These are phyloP conservation scores for Agriopis aurantiaria DNA, from an alignment of 2,888 invertebrate species.

Conservation along the genomic window DNA sequence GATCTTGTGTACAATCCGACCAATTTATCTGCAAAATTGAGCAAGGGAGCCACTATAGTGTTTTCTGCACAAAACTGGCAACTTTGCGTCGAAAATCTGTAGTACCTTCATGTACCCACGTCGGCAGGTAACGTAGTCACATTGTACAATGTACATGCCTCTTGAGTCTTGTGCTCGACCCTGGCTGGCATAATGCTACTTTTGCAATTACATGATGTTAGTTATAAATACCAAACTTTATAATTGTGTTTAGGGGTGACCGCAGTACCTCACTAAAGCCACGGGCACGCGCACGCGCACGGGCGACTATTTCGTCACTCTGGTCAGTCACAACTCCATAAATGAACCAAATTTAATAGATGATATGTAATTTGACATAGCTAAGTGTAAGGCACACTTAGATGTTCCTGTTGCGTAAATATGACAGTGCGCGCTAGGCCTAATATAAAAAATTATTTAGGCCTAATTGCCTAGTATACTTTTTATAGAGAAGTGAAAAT, in stretches of 20 bases:
- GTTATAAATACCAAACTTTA: conserved; percentile 1
- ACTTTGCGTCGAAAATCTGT: neutral
- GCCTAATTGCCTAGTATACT: too few relatives aligned
- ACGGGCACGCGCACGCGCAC: too few relatives aligned
- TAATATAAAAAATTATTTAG: too few relatives aligned
- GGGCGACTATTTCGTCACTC: too few relatives aligned
- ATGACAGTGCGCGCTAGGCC: too few relatives aligned
- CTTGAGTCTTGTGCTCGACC: conserved; percentile 1
- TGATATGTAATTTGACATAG: too few relatives aligned
- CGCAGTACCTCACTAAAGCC: too few relatives aligned
- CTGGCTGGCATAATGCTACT: conserved; percentile 3
- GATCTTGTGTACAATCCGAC: conserved; percentile 31
- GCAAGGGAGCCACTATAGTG: neutral
- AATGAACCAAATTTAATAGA: too few relatives aligned
- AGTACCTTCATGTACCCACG: neutral
- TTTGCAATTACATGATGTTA: neutral
- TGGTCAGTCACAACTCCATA: too few relatives aligned
- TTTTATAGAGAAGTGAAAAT: too few relatives aligned
- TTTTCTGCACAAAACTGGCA: conserved; percentile 1
- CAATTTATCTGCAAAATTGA: neutral
- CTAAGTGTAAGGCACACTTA: too few relatives aligned
- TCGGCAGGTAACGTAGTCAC: neutral
- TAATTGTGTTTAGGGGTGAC: neutral
- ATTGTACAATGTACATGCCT: neutral
- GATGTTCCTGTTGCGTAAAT: too few relatives aligned